Base-by-base conservation (phyloP, 2,113 vertebrate genomes). In the Rhipidura dahli region DNA sequence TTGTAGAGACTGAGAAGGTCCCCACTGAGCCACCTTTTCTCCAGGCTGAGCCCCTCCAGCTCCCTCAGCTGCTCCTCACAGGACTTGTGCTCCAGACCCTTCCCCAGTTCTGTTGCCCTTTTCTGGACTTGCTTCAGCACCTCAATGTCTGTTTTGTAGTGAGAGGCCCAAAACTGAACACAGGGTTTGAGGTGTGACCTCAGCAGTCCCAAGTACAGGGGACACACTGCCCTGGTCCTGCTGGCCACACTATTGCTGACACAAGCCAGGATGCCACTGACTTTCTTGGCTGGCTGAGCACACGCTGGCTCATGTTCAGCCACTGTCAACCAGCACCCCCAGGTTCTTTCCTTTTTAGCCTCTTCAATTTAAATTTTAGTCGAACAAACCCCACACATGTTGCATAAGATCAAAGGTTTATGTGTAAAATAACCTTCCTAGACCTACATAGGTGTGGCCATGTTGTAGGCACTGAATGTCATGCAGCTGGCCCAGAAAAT, bases 281-380 rank as follows among this genome's bases (percentile, higher is more conserved):
- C 33, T 8, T 69, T 15, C 39, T 45, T 31, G 57, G 35, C 35
- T 31, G 24, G 49, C 16, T 63, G 65, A 45, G 49, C 40, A 87
- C 49, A 31, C 0, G 0, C 19, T 57, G 37, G 9, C 50, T 37
- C 37, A 40, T 10, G 24, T 21, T 63, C 40, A 54, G 10, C 5
- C 9, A 14, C 16, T 49, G 20, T 15, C 35, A 80, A 15, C 50
- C 66, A 88, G 33, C 50, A 44, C 8, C 3, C 3, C 15, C 31
- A 65, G 27, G 7, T 57, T 1, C 42, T 50, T 57, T 56, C 12
- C 66, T 26, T 50, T 60, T 73, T 66, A 15, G 5, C 37, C 28
- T 68, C 27, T 90, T 54, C 37, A 54, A 33, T 61, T 83, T 65
- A 51, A 85, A 42, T 57, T 66, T 49, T 57, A 31, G 10, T 49